phyloP scores from a whole-genome alignment of 2,113 vertebrate genomes.

The Labeo catla region DNA sequence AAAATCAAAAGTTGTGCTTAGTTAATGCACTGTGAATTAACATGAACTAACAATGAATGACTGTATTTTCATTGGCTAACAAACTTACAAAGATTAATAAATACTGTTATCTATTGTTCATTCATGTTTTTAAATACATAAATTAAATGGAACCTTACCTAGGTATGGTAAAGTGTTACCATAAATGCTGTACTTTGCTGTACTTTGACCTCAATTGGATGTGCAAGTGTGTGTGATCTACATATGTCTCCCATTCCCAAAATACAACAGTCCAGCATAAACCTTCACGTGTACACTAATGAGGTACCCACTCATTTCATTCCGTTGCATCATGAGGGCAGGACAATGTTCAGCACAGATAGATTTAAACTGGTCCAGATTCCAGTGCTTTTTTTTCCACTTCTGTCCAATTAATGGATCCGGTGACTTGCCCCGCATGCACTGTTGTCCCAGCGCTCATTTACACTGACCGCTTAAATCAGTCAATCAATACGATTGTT shows the following conservation, averaged over 20 bases:
- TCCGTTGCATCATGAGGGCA: slow-evolving; percentile 52
- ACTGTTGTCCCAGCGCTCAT: slow-evolving; percentile 30
- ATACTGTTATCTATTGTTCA: no score
- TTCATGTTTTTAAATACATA: no score
- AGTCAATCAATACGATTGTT: slow-evolving; percentile 50
- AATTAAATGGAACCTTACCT: no score
- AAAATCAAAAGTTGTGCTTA: no score
- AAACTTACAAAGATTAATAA: no score
- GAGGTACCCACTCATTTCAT: slow-evolving; percentile 43
- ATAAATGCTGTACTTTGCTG: not conserved
- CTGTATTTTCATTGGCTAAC: no score
- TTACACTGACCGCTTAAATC: slow-evolving; percentile 46
- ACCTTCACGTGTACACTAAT: slow-evolving; percentile 16
- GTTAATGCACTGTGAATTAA: no score
- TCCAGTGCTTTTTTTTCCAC: not conserved
- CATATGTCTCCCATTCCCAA: not conserved
- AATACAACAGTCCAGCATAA: slow-evolving; percentile 13
- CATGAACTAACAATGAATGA: no score
- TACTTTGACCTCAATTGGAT: not conserved
- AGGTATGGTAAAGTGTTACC: not conserved
- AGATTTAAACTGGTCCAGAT: slow-evolving; percentile 14
- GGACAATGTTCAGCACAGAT: not conserved
- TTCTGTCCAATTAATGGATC: slow-evolving; percentile 40
- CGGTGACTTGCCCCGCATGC: not conserved
- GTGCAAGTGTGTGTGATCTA: slow-evolving; percentile 37